Evolutionary conservation across 2,797 vertebrate species (phyloP), one percentile per base, ranked within the genome.

Genomic region (Toxotes lorentzi): DNA sequence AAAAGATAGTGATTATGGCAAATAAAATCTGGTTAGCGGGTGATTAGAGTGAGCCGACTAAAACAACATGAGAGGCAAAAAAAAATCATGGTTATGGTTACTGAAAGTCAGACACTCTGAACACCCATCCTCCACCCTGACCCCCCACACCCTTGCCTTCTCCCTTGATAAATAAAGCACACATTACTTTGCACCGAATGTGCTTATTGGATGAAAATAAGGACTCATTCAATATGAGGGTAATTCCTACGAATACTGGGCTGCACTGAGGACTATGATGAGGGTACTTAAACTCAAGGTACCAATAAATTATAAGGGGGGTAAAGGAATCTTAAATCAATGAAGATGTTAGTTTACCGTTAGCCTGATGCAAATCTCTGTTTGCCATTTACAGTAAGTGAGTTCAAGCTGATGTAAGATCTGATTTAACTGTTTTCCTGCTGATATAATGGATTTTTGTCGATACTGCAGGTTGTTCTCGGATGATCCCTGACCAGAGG

Each of bases 401-500:
- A 2, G 19, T 35, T 61, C 6, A 41, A 45, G 13, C 14, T 57
- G 1, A 64, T 35, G 21, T 30, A 61, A 35, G 27, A 9, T 66
- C 8, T 38, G 5, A 58, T 57, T 7, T 10, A n/a, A n/a, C 2
- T 47, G 8, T 51, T 64, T 32, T 48, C 5, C 16, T 60, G 21
- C 16, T 30, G 19, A 59, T 35, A 13, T 60, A 24, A 27, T 73
- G 14, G 27, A 17, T 41, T 47, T 61, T 32, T 59, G 32, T 79
- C 76, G 35, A n/a, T 41, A 76, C 58, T 68, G 11, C 24, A 40
- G 54, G 32, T 32, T 64, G 30, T 10, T 43, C 34, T 47, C 32
- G 11, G 19, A 63, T 75, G 59, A 83, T 54, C 69, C 23, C 53
- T 56, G 38, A 63, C 59, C 48, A 54, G 57, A 66, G n/a, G 32